Conservation (phyloP, 2,113 vertebrate species). For the Corvus moneduloides region DNA sequence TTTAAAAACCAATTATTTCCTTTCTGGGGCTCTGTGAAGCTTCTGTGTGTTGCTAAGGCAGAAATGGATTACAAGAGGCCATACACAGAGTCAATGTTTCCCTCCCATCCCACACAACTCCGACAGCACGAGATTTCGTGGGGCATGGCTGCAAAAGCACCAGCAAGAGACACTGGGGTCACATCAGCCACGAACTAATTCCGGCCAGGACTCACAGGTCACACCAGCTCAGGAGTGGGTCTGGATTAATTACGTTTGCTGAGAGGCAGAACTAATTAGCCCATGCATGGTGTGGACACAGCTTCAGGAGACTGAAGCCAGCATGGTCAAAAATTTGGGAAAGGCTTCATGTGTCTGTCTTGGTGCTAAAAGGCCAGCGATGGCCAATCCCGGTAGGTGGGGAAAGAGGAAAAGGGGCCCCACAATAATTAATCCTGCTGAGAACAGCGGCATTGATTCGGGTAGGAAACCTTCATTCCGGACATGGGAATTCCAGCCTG, state of each 20-base stretch:
- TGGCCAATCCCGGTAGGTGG: neutral
- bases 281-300: rapidly evolving
- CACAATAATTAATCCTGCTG: neutral
- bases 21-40: neutral
- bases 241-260: neutral
- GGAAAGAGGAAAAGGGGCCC: neutral
- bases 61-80: neutral
- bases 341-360: no score
- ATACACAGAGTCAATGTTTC: rapidly evolving
- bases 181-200: neutral
- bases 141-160: neutral
- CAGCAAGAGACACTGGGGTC: neutral
- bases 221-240: neutral
- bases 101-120: neutral
- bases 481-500: neutral
- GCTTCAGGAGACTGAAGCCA: rapidly evolving
- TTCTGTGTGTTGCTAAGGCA: neutral
- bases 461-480: neutral
- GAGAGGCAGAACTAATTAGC: neutral
- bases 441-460: neutral
- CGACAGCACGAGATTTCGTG: rapidly evolving
- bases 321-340: rapidly evolving
- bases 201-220: neutral
- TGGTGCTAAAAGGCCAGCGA: neutral
- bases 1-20: neutral